phyloP scores from a whole-genome alignment of 2,113 vertebrate species.

The Alosa alosa region DNA sequence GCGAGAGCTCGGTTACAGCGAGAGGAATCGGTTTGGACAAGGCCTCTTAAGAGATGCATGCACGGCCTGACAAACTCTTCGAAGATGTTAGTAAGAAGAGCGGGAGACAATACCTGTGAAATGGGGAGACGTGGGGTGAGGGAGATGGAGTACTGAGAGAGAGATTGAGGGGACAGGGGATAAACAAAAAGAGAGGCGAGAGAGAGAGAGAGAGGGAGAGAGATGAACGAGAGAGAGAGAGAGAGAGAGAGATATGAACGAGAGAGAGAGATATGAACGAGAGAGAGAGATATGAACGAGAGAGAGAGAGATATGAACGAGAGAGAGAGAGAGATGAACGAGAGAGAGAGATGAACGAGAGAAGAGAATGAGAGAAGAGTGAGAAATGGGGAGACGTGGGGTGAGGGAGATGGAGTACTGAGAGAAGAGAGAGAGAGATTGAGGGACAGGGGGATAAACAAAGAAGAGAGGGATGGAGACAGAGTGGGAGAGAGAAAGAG shows the following conservation, averaged over 20 bases:
- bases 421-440: neutral
- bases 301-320: too few species aligned
- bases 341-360: neutral
- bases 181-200: too few species aligned
- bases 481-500: too few species aligned
- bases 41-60: constrained; percentile 29
- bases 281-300: neutral
- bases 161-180: too few species aligned
- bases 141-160: too few species aligned
- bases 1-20: neutral
- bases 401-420: neutral
- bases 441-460: neutral
- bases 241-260: too few species aligned
- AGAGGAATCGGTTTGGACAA: constrained; percentile 42
- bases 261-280: neutral
- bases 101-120: neutral
- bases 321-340: neutral
- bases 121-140: too few species aligned
- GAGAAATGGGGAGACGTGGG: neutral
- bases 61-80: neutral
- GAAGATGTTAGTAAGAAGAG: neutral
- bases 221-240: too few species aligned
- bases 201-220: neutral
- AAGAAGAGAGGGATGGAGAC: neutral
- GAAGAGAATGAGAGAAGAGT: neutral